Evolutionary conservation across 2,797 vertebrate genomes (phyloP).

Genomic region (Prionace glauca): DNA sequence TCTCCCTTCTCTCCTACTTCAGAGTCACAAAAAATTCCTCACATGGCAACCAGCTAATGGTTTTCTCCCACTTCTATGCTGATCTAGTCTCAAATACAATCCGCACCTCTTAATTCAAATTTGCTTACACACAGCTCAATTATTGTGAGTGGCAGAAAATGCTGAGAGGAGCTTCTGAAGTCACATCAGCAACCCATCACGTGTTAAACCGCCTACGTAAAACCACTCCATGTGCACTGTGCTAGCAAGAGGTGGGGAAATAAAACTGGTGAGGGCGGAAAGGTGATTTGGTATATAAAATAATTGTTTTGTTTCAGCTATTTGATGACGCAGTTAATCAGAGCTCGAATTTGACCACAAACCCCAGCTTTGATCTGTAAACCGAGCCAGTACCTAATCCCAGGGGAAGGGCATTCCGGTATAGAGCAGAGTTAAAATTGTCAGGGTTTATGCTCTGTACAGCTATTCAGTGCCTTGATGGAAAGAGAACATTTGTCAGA

Average conservation of each 20-base stretch:
- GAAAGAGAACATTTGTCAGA: too few species aligned
- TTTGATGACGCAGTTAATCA: not conserved
- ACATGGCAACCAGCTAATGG: not conserved
- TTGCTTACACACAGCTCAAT: not conserved
- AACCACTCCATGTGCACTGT: too few species aligned
- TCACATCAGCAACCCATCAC: too few species aligned
- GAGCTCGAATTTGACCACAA: not conserved
- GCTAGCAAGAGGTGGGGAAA: too few species aligned
- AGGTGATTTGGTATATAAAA: not conserved
- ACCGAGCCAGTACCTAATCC: not conserved
- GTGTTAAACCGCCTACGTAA: too few species aligned
- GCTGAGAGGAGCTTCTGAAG: not conserved
- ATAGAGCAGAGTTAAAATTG: not conserved
- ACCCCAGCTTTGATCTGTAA: not conserved
- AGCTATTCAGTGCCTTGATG: not conserved
- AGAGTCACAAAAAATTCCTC: not conserved
- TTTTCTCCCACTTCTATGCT: not conserved
- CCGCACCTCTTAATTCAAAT: not conserved
- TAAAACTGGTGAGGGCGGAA: not conserved
- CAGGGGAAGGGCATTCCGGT: not conserved
- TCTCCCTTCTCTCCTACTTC: too few species aligned
- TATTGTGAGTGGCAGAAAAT: not conserved
- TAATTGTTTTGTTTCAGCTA: not conserved
- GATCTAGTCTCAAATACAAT: not conserved
- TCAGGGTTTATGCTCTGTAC: not conserved